Base-by-base conservation (phyloP, 2,888 invertebrate species). In the Harmothoe impar region DNA sequence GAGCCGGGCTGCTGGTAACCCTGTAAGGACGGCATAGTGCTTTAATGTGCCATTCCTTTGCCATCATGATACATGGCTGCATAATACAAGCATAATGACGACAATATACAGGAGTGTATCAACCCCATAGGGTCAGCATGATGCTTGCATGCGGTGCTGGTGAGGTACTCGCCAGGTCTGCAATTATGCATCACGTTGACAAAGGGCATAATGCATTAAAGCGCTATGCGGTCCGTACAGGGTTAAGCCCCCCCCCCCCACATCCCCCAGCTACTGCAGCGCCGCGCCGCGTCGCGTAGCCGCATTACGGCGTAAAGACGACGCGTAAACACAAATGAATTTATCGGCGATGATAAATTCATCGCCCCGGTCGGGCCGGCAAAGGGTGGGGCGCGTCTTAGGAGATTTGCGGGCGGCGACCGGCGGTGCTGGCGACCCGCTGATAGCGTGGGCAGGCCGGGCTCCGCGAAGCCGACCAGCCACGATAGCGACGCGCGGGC, bases 271-370 rank as follows among this genome's bases (percentile, higher is more conserved):
- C 43, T 43, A 43, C 62, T 25, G 72, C 72, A 72, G 72, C 72
- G 72, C 72, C 72, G 29, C 72, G 29, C 29, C 5, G 72, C 62
- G 62, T 15, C 62, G 62, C 62, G 35, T 17, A 10, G 81, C 10
- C 81, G 35, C 81, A 81, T 35, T 81, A 43, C 81, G 35, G 43
- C 81, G 81, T 10, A 81, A 81, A 81, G 81, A 35, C 81, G 43
- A 43, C 43, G 86, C 86, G 54, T 86, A 52, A 86, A 86, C 86
- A 86, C 86, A 86, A 86, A 86, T 86, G 86, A 86, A 86, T 86
- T 86, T 86, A 86, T 86, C 86, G 86, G 54, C 86, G 86, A 86
- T 86, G 86, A 86, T 86, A 86, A 86, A 86, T 86, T 86, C 86
- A 86, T 86, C 86, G 86, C 54, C 31, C 52, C 17, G 29, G 54